A percentile compares a stretch with the other conserved stretches of the same genome.
Evolutionary conservation across 1,140 invertebrate genomes (phyloP).

Genomic region (Heliothis subflexa): DNA sequence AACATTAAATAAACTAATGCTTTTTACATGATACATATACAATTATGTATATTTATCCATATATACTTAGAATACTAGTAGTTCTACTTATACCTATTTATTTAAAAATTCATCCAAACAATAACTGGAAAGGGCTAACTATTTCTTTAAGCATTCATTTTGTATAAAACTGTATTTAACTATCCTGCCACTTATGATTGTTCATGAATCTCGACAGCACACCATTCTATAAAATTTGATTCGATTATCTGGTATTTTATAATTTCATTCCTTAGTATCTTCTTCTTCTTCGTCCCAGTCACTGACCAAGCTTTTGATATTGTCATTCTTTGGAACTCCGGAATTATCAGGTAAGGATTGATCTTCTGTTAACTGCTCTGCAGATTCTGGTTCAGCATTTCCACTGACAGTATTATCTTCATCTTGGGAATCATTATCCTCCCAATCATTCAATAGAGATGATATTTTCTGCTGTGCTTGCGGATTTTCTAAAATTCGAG

Average conservation of each 20-base stretch:
- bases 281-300: constrained; percentile 83
- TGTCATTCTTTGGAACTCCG: constrained; percentile 62
- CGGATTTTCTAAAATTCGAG: constrained; percentile 10
- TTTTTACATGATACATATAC: constrained; percentile 37
- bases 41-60: neutral
- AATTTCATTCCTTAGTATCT: constrained; percentile 60
- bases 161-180: no score
- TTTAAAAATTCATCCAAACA: neutral
- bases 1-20: constrained; percentile 6
- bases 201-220: neutral
- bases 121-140: constrained; percentile 1
- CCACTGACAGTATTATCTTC: constrained; percentile 50
- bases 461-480: constrained; percentile 76
- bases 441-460: constrained; percentile 83
- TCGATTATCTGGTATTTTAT: neutral
- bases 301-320: constrained; percentile 80
- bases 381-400: constrained; percentile 26
- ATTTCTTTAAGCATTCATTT: neutral
- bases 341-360: neutral
- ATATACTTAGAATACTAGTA: constrained; percentile 28
- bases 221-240: neutral
- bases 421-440: constrained; percentile 84
- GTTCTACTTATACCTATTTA: constrained; percentile 35
- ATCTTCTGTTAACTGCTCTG: neutral
- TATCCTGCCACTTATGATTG: no score